Evolutionary conservation across 2,797 vertebrate species (phyloP), one percentile per base, ranked within the genome.

Genomic region (Sparidentex hasta): DNA sequence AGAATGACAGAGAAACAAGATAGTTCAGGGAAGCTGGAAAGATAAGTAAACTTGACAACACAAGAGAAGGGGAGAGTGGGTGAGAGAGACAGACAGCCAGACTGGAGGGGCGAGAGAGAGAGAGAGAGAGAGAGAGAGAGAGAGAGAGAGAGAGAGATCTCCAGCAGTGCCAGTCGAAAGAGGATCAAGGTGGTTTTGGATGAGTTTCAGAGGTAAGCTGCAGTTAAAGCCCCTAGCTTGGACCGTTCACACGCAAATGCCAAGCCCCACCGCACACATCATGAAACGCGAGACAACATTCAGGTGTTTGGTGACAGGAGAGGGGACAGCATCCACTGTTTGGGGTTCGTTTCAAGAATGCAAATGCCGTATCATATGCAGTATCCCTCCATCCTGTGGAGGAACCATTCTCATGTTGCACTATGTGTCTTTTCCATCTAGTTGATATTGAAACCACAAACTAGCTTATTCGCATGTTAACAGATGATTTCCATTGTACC

Each of bases 141-240:
- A 57, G 52, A 21, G 54, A 23, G 38, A 63, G 66, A 57, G 29
- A 55, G 70, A 76, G 71, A 71, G 85, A 82, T 79, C 84, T 86
- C 87, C 80, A 82, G 82, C 87, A 81, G 80, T 65, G 88, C 82
- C 85, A 87, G 81, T 64, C 69, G 64, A 85, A 85, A 87, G 88
- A 87, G 89, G 92, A 92, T 91, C 88, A 92, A 88, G 87, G 82
- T 91, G 90, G 62, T 90, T 91, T 92, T 91, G 93, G 92, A 90
- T 88, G 83, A 79, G 80, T 92, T 93, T 91, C 88, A 92, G 90
- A 92, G 86, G 87, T 89, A 88, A 88, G 90, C 92, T 91, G 80
- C 71, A 81, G 88, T 89, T 90, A 86, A 94, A 91, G 81, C 90
- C 83, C 63, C 73, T 1, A 83, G 85, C 82, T 89, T 87, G 87